A percentile compares a stretch with the other conserved stretches of the same genome.
Conservation (phyloP, 2,797 vertebrate species). For the Spheniscus humboldti region DNA sequence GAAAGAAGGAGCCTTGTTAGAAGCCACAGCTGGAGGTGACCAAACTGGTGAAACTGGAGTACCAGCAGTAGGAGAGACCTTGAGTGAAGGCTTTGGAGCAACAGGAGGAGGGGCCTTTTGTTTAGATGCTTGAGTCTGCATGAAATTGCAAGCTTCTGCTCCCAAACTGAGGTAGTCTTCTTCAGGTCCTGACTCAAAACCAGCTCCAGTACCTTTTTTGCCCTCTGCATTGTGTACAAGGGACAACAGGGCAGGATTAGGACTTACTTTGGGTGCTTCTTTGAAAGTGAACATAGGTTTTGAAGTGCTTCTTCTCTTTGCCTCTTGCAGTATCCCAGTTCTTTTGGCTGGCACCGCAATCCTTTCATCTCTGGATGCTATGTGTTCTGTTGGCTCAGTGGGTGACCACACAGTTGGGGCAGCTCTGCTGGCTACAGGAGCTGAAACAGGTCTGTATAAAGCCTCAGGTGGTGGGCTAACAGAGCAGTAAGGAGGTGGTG, state of each 20-base stretch:
- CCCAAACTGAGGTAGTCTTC: conserved; percentile 98
- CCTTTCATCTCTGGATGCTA: conserved; percentile 94
- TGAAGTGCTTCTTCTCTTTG: conserved; percentile 77
- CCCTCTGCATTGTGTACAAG: conserved; percentile 86
- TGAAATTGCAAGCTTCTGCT: conserved; percentile 98
- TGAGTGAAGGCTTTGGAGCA: conserved; percentile 90
- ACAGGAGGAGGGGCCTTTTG: conserved; percentile 94
- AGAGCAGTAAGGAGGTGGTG: conserved; percentile 76
- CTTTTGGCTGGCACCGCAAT: conserved; percentile 92
- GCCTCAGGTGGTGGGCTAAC: conserved; percentile 73
- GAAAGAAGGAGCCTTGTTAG: conserved; percentile 80
- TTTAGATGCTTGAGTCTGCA: conserved; percentile 84
- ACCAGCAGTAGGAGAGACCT: conserved; percentile 65
- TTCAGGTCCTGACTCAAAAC: conserved; percentile 90
- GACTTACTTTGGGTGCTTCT: conserved; percentile 89
- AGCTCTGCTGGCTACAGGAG: conserved; percentile 50
- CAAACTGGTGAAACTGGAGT: conserved; percentile 85
- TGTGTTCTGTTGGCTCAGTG: conserved; percentile 82
- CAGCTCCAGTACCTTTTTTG: conserved; percentile 78
- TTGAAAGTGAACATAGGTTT: conserved; percentile 98
- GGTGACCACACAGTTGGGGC: conserved; percentile 79
- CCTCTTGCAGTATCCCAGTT: conserved; percentile 88
- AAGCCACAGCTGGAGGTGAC: conserved; percentile 77
- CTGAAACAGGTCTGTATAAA: conserved; percentile 76
- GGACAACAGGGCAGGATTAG: conserved; percentile 90